Evolutionary conservation across 1,140 invertebrate species (phyloP), one percentile per base, ranked within the genome.

Genomic region (Conus betulinus): DNA sequence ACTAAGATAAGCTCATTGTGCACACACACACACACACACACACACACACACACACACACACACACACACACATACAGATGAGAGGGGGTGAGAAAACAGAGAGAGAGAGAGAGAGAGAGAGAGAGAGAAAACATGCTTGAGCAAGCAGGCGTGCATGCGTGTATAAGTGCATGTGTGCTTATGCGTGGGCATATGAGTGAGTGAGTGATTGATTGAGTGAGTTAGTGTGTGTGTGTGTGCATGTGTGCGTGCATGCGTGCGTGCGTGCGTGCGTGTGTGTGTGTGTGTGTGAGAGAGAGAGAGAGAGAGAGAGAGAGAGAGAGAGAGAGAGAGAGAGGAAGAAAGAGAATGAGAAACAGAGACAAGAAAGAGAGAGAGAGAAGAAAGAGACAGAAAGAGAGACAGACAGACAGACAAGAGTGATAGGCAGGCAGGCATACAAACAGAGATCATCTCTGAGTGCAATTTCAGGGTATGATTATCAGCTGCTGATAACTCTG

Each of bases 81-180:
- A 71, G 67, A 7, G 67, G 67, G 23, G 67, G 67, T 3, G 67
- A 23, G 67, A 23, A 71, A 7, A 71, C 3, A 71, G 67, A 71
- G 67, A 71, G 67, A 71, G 67, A 71, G 67, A 71, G 67, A 71
- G 67, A 71, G 67, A 71, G 67, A 71, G 67, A 71, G 67, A 71
- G 67, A 71, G 67, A 71, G 67, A 71, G 67, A 71, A n/a, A 20
- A 7, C 55, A 25, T 57, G 52, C 25, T 51, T 25, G 81, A 20
- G 81, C 23, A 4, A 20, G 81, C 23, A 52, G 1, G 81, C 52
- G 81, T 53, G 81, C 52, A 52, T 83, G 81, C 13, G 52, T 83
- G 81, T 51, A 52, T 83, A 52, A 15, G 81, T 83, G 81, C 23
- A 52, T 55, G 39, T 83, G 52, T 55, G 81, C 55, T 52, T 55